These are phyloP conservation scores for Myopa testacea DNA, from an alignment of 2,888 invertebrate genomes.

Conservation along the genomic window DNA sequence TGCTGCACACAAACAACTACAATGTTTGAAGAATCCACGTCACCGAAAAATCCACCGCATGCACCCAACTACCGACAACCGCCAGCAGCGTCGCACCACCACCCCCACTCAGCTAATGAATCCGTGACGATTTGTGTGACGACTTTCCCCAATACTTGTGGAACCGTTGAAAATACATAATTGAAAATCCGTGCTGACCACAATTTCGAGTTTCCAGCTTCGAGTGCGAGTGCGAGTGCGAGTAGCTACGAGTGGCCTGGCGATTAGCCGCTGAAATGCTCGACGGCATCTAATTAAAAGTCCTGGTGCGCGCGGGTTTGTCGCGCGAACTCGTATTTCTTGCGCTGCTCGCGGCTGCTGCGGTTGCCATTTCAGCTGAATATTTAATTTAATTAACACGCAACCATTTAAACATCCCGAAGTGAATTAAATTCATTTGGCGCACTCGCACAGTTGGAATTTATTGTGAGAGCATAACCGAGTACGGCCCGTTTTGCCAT, in stretches of 20 bases:
- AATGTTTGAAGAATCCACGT: too few relatives aligned
- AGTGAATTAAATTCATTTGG: constrained; percentile 30
- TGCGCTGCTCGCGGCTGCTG: constrained; percentile 30
- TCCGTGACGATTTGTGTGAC: constrained; percentile 18
- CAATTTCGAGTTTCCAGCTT: constrained; percentile 52
- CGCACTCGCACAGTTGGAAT: constrained; percentile 52
- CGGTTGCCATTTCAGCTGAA: constrained; percentile 52
- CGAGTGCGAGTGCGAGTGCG: constrained; percentile 47
- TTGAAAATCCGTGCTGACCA: constrained; percentile 46
- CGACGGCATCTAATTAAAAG: constrained; percentile 65
- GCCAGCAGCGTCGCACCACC: not conserved
- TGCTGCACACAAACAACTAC: too few relatives aligned
- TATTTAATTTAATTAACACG: constrained; percentile 67
- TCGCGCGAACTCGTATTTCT: constrained; percentile 45
- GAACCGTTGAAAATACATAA: constrained; percentile 26
- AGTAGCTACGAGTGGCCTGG: constrained; percentile 38
- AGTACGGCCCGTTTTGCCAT: not conserved
- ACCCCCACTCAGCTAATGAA: constrained; percentile 11
- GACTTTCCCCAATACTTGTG: not conserved
- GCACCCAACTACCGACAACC: too few relatives aligned
- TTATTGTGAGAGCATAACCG: constrained; percentile 52
- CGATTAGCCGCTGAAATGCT: constrained; percentile 65
- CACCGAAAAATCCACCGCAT: too few relatives aligned
- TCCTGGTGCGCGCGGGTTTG: constrained; percentile 45
- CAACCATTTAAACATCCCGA: constrained; percentile 57